Percentiles rank a stretch among this genome's conserved stretches.
Evolutionary conservation across 1,140 invertebrate species (phyloP).

Genomic region (Atta cephalotes): DNA sequence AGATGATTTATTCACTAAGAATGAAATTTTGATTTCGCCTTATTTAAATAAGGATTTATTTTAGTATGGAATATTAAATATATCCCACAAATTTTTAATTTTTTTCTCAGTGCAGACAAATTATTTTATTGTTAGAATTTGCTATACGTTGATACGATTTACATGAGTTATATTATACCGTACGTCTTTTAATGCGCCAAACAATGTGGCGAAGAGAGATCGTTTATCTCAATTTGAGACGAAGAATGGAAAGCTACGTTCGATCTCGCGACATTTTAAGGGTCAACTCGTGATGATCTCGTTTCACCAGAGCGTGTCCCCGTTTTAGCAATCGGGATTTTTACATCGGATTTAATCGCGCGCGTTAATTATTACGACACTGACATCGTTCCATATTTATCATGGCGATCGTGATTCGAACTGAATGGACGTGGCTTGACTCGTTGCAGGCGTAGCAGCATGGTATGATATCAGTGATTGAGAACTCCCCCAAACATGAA

Average conservation of each 20-base stretch:
- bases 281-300: neutral
- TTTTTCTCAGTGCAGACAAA: neutral
- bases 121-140: neutral
- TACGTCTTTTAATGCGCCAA: neutral
- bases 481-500: slow-evolving; percentile 79
- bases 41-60: no score
- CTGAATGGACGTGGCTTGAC: neutral
- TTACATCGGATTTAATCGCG: neutral
- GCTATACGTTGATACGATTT: neutral
- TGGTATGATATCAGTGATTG: slow-evolving; percentile 81
- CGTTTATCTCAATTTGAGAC: slow-evolving; percentile 1
- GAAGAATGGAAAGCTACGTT: neutral
- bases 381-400: slow-evolving; percentile 35
- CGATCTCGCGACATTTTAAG: neutral
- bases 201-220: neutral
- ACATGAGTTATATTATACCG: neutral
- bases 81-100: no score
- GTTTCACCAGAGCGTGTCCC: neutral
- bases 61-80: no score
- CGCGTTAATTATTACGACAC: slow-evolving; percentile 38
- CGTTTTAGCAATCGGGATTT: neutral
- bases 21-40: no score
- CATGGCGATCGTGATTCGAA: neutral
- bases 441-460: slow-evolving; percentile 79
- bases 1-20: no score